A percentile compares a stretch with the other conserved stretches of the same genome.
phyloP scores from a whole-genome alignment of 2,888 invertebrate genomes.

The Craniophora ligustri region DNA sequence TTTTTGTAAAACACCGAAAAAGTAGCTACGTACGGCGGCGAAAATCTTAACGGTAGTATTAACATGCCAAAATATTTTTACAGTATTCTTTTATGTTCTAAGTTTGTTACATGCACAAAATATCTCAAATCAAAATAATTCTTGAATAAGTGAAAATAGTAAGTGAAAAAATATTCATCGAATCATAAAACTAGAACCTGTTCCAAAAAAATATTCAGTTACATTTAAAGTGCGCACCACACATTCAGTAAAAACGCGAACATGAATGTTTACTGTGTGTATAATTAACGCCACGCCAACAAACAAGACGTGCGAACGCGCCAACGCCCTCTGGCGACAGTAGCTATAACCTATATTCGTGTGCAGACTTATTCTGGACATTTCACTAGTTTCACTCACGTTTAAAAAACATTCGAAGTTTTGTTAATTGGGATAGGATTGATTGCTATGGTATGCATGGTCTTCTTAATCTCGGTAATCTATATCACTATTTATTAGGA shows the following conservation, averaged over 20 bases:
- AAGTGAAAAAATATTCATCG: background rate
- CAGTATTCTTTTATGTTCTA: too few species aligned
- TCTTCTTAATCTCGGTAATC: too few species aligned
- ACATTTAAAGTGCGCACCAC: conserved; percentile 52
- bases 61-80: too few species aligned
- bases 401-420: background rate
- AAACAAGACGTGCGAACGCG: conserved; percentile 77
- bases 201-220: conserved; percentile 18
- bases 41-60: too few species aligned
- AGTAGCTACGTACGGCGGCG: too few species aligned
- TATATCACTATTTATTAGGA: too few species aligned
- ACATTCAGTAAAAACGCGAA: conserved; percentile 69
- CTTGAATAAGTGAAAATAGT: background rate
- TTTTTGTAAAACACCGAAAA: too few species aligned
- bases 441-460: too few species aligned
- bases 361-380: conserved; percentile 24
- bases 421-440: too few species aligned
- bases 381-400: conserved; percentile 17
- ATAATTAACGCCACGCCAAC: conserved; percentile 70
- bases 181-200: background rate
- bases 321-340: conserved; percentile 56
- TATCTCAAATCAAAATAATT: background rate
- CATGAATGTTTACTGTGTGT: conserved; percentile 70
- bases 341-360: conserved; percentile 56
- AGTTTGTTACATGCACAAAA: background rate